These are phyloP conservation scores for Nesoenas mayeri DNA, from an alignment of 2,113 vertebrate species.

Conservation along the genomic window DNA sequence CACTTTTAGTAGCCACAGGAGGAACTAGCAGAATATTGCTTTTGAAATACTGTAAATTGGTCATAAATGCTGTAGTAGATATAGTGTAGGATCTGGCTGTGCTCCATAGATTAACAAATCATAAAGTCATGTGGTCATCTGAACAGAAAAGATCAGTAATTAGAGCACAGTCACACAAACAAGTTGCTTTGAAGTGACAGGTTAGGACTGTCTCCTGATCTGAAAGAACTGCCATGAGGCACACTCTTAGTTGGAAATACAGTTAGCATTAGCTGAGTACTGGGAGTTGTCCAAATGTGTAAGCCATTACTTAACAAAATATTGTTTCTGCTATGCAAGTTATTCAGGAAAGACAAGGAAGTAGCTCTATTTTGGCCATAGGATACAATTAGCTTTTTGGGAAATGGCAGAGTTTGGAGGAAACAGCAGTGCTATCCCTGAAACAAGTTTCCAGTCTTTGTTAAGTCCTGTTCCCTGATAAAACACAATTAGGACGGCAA, in stretches of 20 bases:
- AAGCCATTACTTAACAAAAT: neutral
- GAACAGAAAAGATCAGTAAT: neutral
- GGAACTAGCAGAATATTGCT: neutral
- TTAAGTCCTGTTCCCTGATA: neutral
- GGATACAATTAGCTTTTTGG: neutral
- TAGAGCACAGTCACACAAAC: neutral
- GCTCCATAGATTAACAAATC: neutral
- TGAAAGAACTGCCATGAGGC: neutral
- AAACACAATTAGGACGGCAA: neutral
- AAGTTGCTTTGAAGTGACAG: neutral
- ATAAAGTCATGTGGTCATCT: neutral
- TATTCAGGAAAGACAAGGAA: neutral
- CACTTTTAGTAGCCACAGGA: neutral
- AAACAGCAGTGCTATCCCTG: neutral
- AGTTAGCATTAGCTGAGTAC: neutral
- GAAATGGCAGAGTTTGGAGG: neutral
- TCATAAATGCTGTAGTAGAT: neutral
- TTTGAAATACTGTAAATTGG: neutral
- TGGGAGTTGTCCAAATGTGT: neutral
- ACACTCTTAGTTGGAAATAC: neutral
- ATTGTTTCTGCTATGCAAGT: conserved; percentile 9
- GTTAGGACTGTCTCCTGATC: neutral
- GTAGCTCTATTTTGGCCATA: neutral
- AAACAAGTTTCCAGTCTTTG: neutral
- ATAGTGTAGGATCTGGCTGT: neutral